Conservation (phyloP, 2,888 invertebrate genomes). For the Pherbina coryleti region DNA sequence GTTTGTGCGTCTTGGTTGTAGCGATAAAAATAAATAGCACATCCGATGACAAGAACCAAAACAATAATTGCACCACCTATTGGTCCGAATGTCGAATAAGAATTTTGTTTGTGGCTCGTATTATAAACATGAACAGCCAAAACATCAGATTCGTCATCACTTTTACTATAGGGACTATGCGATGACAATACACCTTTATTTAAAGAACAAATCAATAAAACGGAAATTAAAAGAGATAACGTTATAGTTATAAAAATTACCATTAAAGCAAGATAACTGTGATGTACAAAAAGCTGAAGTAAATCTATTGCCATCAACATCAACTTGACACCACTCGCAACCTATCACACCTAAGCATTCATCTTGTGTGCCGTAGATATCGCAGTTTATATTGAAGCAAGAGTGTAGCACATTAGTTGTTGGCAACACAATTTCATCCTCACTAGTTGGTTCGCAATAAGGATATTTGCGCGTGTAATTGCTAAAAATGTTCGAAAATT, state of each 20-base stretch:
- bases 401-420: slow-evolving; percentile 72
- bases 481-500: slow-evolving; percentile 45
- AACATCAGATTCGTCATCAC: slow-evolving; percentile 62
- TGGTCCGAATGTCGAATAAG: slow-evolving; percentile 85
- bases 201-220: slow-evolving; percentile 15
- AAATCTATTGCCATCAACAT: slow-evolving; percentile 80
- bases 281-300: slow-evolving; percentile 83
- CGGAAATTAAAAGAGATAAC: background rate
- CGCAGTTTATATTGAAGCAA: slow-evolving; percentile 80
- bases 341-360: slow-evolving; percentile 82
- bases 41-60: slow-evolving; percentile 82
- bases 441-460: slow-evolving; percentile 64
- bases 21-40: slow-evolving; percentile 88
- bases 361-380: slow-evolving; percentile 74
- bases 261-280: slow-evolving; percentile 86
- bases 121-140: slow-evolving; percentile 65
- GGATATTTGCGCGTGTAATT: slow-evolving; percentile 62
- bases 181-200: slow-evolving; percentile 77
- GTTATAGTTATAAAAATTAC: slow-evolving; percentile 60
- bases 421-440: slow-evolving; percentile 58
- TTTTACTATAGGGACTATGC: slow-evolving; percentile 78
- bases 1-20: slow-evolving; percentile 71
- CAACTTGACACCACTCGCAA: slow-evolving; percentile 92
- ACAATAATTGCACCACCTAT: slow-evolving; percentile 89
- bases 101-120: slow-evolving; percentile 66